A percentile compares a stretch with the other conserved stretches of the same genome.
Conservation (phyloP, 2,888 invertebrate genomes). For the Xestia c-nigrum region DNA sequence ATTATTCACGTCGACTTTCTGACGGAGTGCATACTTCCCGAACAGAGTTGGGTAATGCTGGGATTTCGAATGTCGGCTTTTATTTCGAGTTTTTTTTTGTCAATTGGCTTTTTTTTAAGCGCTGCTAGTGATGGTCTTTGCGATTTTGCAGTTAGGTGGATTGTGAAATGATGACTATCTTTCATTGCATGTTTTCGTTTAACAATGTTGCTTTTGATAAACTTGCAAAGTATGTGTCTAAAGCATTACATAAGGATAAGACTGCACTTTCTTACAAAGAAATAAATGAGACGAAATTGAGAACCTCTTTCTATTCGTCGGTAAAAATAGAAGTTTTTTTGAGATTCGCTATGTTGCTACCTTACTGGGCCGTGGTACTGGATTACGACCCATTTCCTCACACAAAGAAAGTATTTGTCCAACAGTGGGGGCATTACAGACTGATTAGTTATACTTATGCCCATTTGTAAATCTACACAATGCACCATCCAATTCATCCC, state of each 20-base stretch:
- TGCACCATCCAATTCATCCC: not conserved
- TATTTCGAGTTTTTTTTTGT: constrained; percentile 37
- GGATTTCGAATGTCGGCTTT: constrained; percentile 53
- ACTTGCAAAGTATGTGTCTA: too few relatives aligned
- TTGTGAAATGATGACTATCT: not conserved
- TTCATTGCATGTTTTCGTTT: not conserved
- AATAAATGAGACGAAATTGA: too few relatives aligned
- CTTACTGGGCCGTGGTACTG: not conserved
- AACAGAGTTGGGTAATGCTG: constrained; percentile 62
- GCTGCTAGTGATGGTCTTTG: constrained; percentile 33
- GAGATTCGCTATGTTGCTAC: not conserved
- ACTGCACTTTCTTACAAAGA: not conserved
- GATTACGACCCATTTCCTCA: not conserved
- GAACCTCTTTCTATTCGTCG: too few relatives aligned
- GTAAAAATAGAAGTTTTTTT: not conserved
- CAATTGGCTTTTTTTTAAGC: constrained; percentile 11
- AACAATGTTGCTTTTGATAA: not conserved
- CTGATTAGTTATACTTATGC: not conserved
- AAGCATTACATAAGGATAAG: not conserved
- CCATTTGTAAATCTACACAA: not conserved
- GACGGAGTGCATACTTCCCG: constrained; percentile 75
- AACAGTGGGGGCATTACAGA: not conserved
- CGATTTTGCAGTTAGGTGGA: not conserved
- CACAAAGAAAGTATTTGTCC: not conserved
- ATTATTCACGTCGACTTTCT: constrained; percentile 81